Base-by-base conservation (phyloP, 2,113 vertebrate genomes). In the Chlamydotis undulata region DNA sequence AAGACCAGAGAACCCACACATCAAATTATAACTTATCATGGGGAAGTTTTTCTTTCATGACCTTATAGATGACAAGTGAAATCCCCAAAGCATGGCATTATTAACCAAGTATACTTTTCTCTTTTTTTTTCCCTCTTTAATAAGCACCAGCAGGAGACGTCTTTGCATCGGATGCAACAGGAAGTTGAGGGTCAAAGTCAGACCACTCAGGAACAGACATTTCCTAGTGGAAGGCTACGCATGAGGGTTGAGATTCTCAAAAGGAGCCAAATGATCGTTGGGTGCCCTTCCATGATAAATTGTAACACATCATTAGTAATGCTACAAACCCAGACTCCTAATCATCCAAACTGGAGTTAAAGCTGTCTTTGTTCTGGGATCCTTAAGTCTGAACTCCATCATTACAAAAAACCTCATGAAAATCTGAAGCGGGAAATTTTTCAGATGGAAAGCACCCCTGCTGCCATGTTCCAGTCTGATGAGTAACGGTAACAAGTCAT, bases 171-270 rank as follows among this genome's bases (percentile, higher is more conserved):
- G 77, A 91, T 2, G 33, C 5, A 15, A 82, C 87, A 89, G 91
- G 83, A 94, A 94, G 83, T 52, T 64, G 69, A 93, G 65, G 89
- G 89, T 95, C 87, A 82, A 94, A 94, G 65, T 84, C 77, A 91
- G 65, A 89, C 53, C 74, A 87, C 56, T 89, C 61, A 65, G 63
- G 74, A 88, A 67, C 75, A 95, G 90, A 95, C 90, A 92, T 84
- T 92, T 96, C 73, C 68, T 92, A 78, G 89, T 71, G 74, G 74
- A 97, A 96, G 94, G 91, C 24, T 94, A 93, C 93, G 93, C 56
- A 29, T 8, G 17, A 84, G 57, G 89, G 56, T 14, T 70, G 60
- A 83, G 71, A 52, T 56, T 45, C 35, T 64, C 77, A 74, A 81
- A 83, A 78, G 65, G 43, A 91, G 43, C 35, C 83, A 89, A 56